phyloP scores from a whole-genome alignment of 2,888 invertebrate genomes.

The Nebria brevicollis region DNA sequence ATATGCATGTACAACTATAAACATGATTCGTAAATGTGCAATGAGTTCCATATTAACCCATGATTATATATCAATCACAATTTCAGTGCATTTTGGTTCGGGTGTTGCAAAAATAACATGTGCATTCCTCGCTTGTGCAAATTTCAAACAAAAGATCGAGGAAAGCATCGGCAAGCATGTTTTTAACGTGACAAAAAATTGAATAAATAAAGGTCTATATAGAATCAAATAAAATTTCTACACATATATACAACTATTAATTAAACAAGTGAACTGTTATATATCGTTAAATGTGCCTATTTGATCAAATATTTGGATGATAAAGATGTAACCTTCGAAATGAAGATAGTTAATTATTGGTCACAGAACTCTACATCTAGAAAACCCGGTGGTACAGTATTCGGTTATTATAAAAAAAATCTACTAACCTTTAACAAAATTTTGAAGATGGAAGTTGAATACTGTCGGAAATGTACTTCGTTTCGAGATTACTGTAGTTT shows the following conservation, averaged over 20 bases:
- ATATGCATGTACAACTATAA: slow-evolving; percentile 21
- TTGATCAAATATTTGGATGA: slow-evolving; percentile 40
- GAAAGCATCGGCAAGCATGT: slow-evolving; percentile 37
- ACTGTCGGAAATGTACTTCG: slow-evolving; percentile 34
- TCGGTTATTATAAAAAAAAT: slow-evolving; percentile 32
- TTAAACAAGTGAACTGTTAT: background rate
- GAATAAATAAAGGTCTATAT: slow-evolving; percentile 20
- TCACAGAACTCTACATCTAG: slow-evolving; percentile 28
- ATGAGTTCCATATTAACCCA: background rate
- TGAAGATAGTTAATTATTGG: slow-evolving; percentile 41
- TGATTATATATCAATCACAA: background rate
- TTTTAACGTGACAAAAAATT: slow-evolving; percentile 32
- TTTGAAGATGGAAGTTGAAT: slow-evolving; percentile 31
- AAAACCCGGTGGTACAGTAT: slow-evolving; percentile 45
- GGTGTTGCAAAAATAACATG: background rate
- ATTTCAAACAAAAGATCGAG: slow-evolving; percentile 41
- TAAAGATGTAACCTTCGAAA: slow-evolving; percentile 46
- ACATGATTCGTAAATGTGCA: slow-evolving; percentile 24
- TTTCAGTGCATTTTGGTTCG: background rate
- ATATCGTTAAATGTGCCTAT: background rate
- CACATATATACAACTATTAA: background rate
- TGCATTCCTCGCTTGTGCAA: slow-evolving; percentile 24
- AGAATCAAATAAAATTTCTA: background rate
- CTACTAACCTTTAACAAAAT: slow-evolving; percentile 43
- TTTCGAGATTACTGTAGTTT: slow-evolving; percentile 28